These are phyloP conservation scores for Aricia artaxerxes DNA, from an alignment of 2,888 invertebrate species.

Conservation along the genomic window DNA sequence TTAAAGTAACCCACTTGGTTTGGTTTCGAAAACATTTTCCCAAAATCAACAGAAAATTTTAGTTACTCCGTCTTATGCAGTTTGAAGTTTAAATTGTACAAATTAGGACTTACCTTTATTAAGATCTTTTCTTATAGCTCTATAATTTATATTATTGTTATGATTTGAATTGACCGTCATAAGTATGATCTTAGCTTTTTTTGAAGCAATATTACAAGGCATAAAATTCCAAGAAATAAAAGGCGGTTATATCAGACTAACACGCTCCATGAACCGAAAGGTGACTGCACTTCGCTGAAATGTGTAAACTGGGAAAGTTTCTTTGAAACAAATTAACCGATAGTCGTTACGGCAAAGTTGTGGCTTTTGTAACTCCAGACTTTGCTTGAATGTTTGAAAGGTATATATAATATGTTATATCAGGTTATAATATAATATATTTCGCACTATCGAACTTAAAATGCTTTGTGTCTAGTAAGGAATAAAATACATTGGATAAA, in stretches of 20 bases:
- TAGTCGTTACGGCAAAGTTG: constrained; percentile 9
- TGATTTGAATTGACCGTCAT: constrained; percentile 23
- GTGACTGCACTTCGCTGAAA: constrained; percentile 71
- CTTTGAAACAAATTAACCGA: constrained; percentile 46
- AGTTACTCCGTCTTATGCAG: neutral
- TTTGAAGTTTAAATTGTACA: neutral
- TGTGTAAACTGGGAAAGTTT: constrained; percentile 52
- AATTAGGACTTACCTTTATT: constrained; percentile 25
- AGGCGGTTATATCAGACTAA: neutral
- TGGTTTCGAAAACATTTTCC: no score
- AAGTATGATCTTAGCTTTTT: neutral
- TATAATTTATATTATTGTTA: neutral
- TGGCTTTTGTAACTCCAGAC: neutral
- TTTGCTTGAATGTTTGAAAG: neutral
- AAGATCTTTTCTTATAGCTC: neutral
- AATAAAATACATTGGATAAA: no score
- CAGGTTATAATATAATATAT: no score
- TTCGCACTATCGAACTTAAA: neutral
- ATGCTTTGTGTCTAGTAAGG: no score
- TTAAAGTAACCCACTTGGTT: no score
- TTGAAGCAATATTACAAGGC: neutral
- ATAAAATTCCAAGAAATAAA: neutral
- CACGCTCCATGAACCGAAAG: constrained; percentile 51
- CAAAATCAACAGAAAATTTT: neutral
- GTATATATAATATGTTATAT: no score